Evolutionary conservation across 2,797 vertebrate species (phyloP).

Genomic region (Cottoperca gobio): DNA sequence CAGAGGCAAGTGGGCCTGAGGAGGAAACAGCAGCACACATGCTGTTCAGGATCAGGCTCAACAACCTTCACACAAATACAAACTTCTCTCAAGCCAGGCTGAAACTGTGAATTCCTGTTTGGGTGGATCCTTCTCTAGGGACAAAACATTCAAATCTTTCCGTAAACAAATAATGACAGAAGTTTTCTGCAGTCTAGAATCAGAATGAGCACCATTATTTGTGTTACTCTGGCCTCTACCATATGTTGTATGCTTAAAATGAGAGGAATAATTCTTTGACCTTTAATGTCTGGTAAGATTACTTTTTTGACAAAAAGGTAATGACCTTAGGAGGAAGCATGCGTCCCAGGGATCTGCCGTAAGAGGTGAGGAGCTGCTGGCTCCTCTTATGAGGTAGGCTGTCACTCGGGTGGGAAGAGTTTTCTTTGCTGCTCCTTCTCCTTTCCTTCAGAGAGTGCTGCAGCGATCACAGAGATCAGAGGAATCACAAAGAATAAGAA

Average conservation of each 20-base stretch:
- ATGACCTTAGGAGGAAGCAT: slow-evolving; percentile 86
- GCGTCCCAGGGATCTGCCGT: slow-evolving; percentile 89
- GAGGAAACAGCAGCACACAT: slow-evolving; percentile 13
- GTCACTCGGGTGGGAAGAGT: slow-evolving; percentile 85
- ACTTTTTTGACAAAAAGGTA: background rate
- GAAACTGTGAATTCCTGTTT: slow-evolving; percentile 49
- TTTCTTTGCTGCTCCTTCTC: slow-evolving; percentile 90
- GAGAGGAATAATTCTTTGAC: background rate
- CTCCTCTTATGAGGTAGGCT: slow-evolving; percentile 90
- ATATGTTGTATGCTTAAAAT: background rate
- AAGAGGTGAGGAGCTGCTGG: slow-evolving; percentile 83
- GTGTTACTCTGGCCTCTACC: background rate
- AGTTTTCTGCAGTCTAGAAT: slow-evolving; percentile 30
- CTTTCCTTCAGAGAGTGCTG: slow-evolving; percentile 92
- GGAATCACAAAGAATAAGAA: slow-evolving; percentile 1
- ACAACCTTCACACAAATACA: slow-evolving; percentile 3
- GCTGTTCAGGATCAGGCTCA: slow-evolving; percentile 18
- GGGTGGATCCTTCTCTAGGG: slow-evolving; percentile 53
- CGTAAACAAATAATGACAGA: slow-evolving; percentile 24
- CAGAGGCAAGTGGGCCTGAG: slow-evolving; percentile 90
- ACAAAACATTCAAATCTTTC: slow-evolving; percentile 15
- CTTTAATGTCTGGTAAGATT: background rate
- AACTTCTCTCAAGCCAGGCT: slow-evolving; percentile 2
- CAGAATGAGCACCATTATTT: background rate
- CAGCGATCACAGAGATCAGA: slow-evolving; percentile 37